Evolutionary conservation across 2,113 vertebrate genomes (phyloP).

Genomic region (Nibea coibor): DNA sequence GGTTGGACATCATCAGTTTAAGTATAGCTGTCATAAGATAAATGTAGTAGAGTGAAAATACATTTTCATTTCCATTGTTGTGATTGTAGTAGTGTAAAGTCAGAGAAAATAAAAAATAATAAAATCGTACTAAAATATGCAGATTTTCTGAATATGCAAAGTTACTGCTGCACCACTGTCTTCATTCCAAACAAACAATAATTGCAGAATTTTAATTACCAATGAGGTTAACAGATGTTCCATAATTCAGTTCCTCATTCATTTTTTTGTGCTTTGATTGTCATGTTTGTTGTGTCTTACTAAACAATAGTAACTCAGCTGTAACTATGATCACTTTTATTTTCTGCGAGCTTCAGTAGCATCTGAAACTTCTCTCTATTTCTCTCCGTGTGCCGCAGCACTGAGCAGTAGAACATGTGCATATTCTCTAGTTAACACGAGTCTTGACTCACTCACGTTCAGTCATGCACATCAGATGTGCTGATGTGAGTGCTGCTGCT

Average conservation of each 20-base stretch:
- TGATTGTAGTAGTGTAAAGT: neutral
- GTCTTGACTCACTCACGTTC: neutral
- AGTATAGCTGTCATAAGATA: neutral
- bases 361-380: constrained; percentile 9
- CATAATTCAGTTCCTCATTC: constrained; percentile 22
- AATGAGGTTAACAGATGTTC: neutral
- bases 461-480: constrained; percentile 25
- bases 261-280: constrained; percentile 9
- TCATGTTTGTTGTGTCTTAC: constrained; percentile 3
- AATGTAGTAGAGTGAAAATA: neutral
- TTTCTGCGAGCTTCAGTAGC: constrained; percentile 2
- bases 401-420: neutral
- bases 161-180: neutral
- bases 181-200: neutral
- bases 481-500: neutral
- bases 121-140: neutral
- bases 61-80: neutral
- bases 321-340: constrained; percentile 10
- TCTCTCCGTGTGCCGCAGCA: neutral
- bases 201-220: constrained; percentile 6
- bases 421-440: constrained; percentile 12
- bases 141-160: neutral
- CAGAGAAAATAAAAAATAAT: neutral
- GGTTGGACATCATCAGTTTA: neutral
- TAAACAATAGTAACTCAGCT: constrained; percentile 11